A percentile compares a stretch with the other conserved stretches of the same genome.
Conservation (phyloP, 1,140 invertebrate species). For the Bombus waltoni region DNA sequence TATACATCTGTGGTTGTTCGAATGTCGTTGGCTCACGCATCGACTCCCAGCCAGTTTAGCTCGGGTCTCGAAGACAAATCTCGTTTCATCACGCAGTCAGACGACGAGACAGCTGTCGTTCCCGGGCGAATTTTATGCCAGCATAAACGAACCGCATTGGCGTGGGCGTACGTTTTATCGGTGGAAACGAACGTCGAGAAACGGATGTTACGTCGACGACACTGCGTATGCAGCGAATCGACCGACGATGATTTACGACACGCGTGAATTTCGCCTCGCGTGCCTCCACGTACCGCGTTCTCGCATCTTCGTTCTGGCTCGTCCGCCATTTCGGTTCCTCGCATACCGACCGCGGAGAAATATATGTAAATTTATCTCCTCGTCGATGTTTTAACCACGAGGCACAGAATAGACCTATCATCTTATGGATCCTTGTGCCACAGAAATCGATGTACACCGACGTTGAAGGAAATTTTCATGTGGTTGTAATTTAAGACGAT, state of each 20-base stretch:
- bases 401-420: neutral
- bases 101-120: slow-evolving; percentile 26
- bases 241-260: slow-evolving; percentile 40
- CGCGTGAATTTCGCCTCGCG: slow-evolving; percentile 37
- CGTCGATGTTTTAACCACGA: slow-evolving; percentile 20
- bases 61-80: neutral
- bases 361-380: slow-evolving; percentile 41
- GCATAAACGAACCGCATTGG: slow-evolving; percentile 36
- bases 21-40: neutral
- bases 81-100: slow-evolving; percentile 31
- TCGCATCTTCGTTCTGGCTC: neutral
- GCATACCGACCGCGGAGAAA: slow-evolving; percentile 2
- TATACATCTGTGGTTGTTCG: neutral
- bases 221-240: slow-evolving; percentile 10
- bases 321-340: slow-evolving; percentile 7
- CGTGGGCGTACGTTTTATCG: slow-evolving; percentile 50
- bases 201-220: slow-evolving; percentile 36
- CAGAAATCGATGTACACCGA: neutral
- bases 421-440: neutral
- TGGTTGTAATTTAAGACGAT: too few species aligned
- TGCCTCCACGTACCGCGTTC: slow-evolving; percentile 24
- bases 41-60: neutral
- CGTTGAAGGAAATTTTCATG: too few species aligned
- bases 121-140: slow-evolving; percentile 47
- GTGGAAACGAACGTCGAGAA: slow-evolving; percentile 8